A percentile compares a stretch with the other conserved stretches of the same genome.
phyloP scores from a whole-genome alignment of 1,140 invertebrate species.

The Neodiprion pinetum region DNA sequence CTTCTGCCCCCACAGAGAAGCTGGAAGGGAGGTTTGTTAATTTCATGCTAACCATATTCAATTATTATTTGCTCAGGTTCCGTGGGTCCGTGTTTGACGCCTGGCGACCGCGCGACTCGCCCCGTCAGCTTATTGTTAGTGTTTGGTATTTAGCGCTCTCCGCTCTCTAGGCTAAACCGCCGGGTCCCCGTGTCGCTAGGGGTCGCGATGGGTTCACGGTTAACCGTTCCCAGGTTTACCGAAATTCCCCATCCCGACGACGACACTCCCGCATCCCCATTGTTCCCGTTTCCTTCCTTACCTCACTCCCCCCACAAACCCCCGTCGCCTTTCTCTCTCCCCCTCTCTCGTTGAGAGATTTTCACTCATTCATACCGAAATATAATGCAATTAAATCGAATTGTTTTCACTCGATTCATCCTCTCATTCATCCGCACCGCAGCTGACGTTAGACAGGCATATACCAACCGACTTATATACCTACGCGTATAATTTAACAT shows the following conservation, averaged over 20 bases:
- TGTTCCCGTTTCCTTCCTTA: background rate
- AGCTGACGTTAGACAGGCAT: too few relatives aligned
- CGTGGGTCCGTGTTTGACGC: background rate
- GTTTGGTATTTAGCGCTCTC: background rate
- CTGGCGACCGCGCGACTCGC: background rate
- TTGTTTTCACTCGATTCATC: background rate
- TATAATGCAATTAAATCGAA: background rate
- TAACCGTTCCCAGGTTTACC: too few relatives aligned
- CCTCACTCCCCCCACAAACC: background rate
- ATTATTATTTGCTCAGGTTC: conserved; percentile 2
- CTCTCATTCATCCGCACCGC: too few relatives aligned
- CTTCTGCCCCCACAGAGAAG: too few relatives aligned
- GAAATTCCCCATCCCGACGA: too few relatives aligned
- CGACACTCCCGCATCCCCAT: background rate
- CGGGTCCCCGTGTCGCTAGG: too few relatives aligned
- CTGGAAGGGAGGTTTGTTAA: background rate
- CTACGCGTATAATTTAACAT: too few relatives aligned
- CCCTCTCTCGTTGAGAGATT: background rate
- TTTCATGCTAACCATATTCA: conserved; percentile 7
- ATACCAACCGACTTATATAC: too few relatives aligned
- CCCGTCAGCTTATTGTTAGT: background rate
- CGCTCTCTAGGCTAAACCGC: too few relatives aligned
- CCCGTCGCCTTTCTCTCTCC: background rate
- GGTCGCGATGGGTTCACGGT: too few relatives aligned
- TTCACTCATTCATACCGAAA: background rate